These are phyloP conservation scores for Cheilosia variabilis DNA, from an alignment of 2,888 invertebrate species.

Conservation along the genomic window DNA sequence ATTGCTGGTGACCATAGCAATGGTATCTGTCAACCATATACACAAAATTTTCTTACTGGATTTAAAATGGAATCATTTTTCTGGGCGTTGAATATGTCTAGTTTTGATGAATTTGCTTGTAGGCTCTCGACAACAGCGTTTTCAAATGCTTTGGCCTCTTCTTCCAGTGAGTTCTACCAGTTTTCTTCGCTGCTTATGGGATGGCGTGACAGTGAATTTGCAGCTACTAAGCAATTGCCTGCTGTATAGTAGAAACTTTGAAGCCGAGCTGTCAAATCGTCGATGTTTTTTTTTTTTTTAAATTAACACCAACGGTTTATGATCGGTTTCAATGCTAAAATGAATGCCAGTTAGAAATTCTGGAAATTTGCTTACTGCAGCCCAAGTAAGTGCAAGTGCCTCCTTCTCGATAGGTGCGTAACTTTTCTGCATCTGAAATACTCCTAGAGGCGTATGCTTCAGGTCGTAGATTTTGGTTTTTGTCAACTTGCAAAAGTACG, in stretches of 20 bases:
- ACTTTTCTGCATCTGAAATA: conserved; percentile 60
- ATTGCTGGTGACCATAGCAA: no score
- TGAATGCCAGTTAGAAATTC: conserved; percentile 70
- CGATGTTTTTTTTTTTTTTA: no score
- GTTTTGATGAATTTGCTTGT: neutral
- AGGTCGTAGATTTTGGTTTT: conserved; percentile 18
- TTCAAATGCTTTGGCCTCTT: no score
- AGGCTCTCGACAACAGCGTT: neutral
- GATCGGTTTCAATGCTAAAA: no score
- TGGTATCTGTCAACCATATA: conserved; percentile 33
- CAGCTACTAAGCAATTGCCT: no score
- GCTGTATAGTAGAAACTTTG: no score
- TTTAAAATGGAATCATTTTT: conserved; percentile 8
- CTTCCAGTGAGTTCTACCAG: neutral
- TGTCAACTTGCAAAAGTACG: conserved; percentile 36
- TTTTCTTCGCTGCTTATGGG: conserved; percentile 25
- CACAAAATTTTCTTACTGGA: conserved; percentile 6
- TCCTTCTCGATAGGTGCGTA: conserved; percentile 76
- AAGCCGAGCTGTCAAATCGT: no score
- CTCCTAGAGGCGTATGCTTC: conserved; percentile 62
- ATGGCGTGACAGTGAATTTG: no score
- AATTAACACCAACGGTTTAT: no score
- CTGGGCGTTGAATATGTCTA: neutral
- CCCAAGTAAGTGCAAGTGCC: conserved; percentile 67
- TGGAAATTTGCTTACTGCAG: conserved; percentile 64